Conservation (phyloP, 2,113 vertebrate genomes). For the Sula dactylatra region DNA sequence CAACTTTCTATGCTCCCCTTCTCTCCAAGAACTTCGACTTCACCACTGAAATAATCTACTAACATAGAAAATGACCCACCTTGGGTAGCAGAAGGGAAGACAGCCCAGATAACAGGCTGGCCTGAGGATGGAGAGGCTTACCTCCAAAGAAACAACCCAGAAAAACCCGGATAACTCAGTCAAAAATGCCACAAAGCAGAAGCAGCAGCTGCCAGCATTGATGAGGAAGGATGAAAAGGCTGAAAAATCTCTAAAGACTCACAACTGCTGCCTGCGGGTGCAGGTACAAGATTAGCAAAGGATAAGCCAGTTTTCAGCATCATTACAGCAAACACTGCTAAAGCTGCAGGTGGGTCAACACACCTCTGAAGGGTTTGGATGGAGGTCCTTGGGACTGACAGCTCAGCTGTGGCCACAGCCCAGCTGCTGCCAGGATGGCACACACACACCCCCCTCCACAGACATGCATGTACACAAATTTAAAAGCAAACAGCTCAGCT, state of each 20-base stretch:
- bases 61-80: not conserved
- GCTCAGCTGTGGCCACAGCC: not conserved
- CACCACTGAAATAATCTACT: not conserved
- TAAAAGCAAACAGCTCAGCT: not conserved
- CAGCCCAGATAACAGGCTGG: not conserved
- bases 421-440: not conserved
- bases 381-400: not conserved
- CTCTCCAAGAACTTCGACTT: not conserved
- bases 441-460: not conserved
- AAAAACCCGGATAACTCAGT: not conserved
- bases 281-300: not conserved
- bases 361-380: accelerated
- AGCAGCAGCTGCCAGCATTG: not conserved
- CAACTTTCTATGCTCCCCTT: not conserved
- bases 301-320: not conserved
- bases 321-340: not conserved
- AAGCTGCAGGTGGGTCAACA: not conserved
- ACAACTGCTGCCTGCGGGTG: not conserved
- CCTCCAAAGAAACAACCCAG: not conserved
- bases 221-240: not conserved
- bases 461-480: accelerated
- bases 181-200: not conserved
- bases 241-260: not conserved
- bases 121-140: not conserved
- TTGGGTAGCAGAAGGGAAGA: not conserved